Evolutionary conservation across 1,140 invertebrate species (phyloP).

Genomic region (Vanessa tameamea): DNA sequence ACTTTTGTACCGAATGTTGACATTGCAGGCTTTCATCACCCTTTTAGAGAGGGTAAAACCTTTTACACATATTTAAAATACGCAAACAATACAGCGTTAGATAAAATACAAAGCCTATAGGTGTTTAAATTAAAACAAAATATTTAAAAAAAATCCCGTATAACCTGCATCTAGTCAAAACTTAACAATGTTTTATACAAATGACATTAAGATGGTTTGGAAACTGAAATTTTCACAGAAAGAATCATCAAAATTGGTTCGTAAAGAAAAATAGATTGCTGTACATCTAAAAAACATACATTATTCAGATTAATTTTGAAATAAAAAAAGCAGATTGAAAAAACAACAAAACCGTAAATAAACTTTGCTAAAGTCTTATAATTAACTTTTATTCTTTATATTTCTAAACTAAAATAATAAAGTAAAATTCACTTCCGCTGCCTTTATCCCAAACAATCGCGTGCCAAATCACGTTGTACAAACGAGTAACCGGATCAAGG

Average conservation of each 20-base stretch:
- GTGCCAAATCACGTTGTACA: constrained; percentile 59
- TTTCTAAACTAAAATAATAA: neutral
- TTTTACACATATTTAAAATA: constrained; percentile 77
- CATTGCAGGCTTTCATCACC: constrained; percentile 77
- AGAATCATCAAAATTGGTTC: too few relatives aligned
- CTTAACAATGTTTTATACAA: neutral
- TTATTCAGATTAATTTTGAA: too few relatives aligned
- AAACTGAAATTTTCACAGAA: too few relatives aligned
- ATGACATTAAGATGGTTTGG: too few relatives aligned
- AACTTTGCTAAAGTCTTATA: too few relatives aligned
- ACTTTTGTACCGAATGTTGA: constrained; percentile 74
- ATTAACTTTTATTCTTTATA: too few relatives aligned
- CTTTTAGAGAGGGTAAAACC: constrained; percentile 72
- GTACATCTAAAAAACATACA: too few relatives aligned
- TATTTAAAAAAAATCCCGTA: neutral
- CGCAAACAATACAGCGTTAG: constrained; percentile 62
- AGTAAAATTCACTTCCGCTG: neutral
- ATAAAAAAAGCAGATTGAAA: too few relatives aligned
- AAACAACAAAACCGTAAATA: too few relatives aligned
- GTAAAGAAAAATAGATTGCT: too few relatives aligned
- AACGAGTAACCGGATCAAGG: constrained; percentile 67
- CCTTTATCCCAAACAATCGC: constrained; percentile 43
- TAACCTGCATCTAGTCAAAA: too few relatives aligned
- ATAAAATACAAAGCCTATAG: neutral
- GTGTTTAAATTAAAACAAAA: neutral